Conservation (phyloP, 2,888 invertebrate genomes). For the Pollenia griseotomentosa region DNA sequence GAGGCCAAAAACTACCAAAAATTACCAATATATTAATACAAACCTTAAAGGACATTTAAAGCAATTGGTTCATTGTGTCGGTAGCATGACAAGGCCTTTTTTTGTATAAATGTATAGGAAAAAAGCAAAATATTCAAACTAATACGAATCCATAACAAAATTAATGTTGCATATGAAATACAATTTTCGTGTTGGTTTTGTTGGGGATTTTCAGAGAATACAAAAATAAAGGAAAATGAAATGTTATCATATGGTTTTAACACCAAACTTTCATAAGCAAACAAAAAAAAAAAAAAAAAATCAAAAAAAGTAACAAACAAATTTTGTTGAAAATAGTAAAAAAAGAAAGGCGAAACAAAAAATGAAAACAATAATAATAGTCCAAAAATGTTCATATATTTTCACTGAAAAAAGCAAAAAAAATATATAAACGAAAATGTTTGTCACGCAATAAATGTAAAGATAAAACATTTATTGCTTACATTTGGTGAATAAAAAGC, state of each 20-base stretch:
- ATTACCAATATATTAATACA: not conserved
- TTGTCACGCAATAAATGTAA: conserved; percentile 69
- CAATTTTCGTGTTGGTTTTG: conserved; percentile 46
- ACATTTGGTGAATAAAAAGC: conserved; percentile 21
- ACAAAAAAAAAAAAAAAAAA: conserved; percentile 1
- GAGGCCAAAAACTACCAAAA: not conserved
- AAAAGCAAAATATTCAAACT: not conserved
- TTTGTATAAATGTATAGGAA: not conserved
- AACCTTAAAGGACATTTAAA: not conserved
- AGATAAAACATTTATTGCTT: conserved; percentile 66
- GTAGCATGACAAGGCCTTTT: not conserved
- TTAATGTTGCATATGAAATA: conserved; percentile 55
- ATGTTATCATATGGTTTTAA: conserved; percentile 39
- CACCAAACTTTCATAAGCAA: not conserved
- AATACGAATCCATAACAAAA: conserved; percentile 40
- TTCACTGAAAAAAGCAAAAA: not conserved
- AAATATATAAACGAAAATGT: conserved; percentile 45
- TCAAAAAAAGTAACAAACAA: not conserved
- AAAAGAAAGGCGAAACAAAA: not conserved
- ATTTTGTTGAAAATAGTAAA: no score
- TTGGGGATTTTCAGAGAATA: not conserved
- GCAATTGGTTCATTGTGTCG: not conserved
- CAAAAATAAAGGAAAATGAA: not conserved
- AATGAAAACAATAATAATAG: conserved; percentile 34
- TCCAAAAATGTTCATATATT: not conserved